Conservation (phyloP, 2,888 invertebrate species). For the Hypena proboscidalis region DNA sequence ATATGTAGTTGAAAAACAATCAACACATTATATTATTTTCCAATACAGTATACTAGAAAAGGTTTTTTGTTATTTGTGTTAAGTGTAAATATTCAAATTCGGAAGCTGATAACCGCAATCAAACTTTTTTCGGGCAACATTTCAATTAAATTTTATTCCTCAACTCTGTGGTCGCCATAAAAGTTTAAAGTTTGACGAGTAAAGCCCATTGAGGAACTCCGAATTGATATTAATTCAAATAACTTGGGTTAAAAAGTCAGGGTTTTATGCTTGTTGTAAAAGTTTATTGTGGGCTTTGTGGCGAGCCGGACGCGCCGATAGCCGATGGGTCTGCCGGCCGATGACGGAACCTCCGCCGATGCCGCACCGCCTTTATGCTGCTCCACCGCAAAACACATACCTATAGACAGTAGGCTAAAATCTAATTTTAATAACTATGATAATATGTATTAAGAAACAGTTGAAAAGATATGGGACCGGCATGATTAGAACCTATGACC, state of each 20-base stretch:
- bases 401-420: too few relatives aligned
- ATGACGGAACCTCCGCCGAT: conserved; percentile 66
- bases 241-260: conserved; percentile 85
- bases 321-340: conserved; percentile 73
- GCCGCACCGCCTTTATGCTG: conserved; percentile 46
- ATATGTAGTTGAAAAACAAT: background rate
- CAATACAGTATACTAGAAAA: conserved; percentile 11
- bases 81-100: conserved; percentile 84
- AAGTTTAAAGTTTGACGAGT: conserved; percentile 84
- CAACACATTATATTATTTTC: background rate
- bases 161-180: conserved; percentile 82
- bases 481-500: too few relatives aligned
- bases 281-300: conserved; percentile 85
- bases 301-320: conserved; percentile 82
- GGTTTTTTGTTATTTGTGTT: conserved; percentile 47
- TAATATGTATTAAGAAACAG: too few relatives aligned
- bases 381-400: too few relatives aligned
- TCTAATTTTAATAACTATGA: too few relatives aligned
- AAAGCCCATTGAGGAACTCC: conserved; percentile 85
- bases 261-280: conserved; percentile 84
- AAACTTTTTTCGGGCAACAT: conserved; percentile 80
- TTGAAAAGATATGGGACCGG: too few relatives aligned
- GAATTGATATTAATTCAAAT: conserved; percentile 86
- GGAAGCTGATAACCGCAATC: conserved; percentile 84
- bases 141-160: conserved; percentile 85